Evolutionary conservation across 2,888 invertebrate genomes (phyloP), one percentile per base, ranked within the genome.

Genomic region (Ganaspis brasiliensis): DNA sequence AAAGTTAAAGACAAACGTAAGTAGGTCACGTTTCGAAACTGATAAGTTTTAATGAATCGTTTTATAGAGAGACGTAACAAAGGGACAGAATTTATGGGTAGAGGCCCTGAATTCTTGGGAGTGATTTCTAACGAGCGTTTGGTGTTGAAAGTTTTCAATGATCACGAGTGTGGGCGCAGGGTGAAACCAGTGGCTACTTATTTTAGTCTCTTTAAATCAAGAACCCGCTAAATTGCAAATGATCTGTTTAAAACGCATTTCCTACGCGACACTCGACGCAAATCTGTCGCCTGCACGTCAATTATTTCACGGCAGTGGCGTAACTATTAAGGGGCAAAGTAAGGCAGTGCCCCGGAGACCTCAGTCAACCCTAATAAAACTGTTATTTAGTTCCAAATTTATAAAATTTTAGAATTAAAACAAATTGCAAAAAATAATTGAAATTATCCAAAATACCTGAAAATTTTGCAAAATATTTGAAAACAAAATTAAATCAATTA

Each of bases 291-390:
- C 52, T 19, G 16, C 52, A 52, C 52, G 19, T 52, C 19, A 52
- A 52, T 52, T 52, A 52, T 52, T 49, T 49, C 49, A 49, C 49
- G 49, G 16, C n/a, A n/a, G n/a, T n/a, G n/a, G n/a, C n/a, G n/a
- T n/a, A n/a, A n/a, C n/a, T n/a, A n/a, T n/a, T n/a, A n/a, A n/a
- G n/a, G n/a, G n/a, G n/a, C n/a, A n/a, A n/a, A n/a, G n/a, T n/a
- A n/a, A n/a, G n/a, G n/a, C n/a, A n/a, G n/a, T n/a, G n/a, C n/a
- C n/a, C n/a, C n/a, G n/a, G n/a, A n/a, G n/a, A n/a, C n/a, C n/a
- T n/a, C n/a, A n/a, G n/a, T n/a, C n/a, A n/a, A n/a, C n/a, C n/a
- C n/a, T n/a, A n/a, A n/a, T n/a, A n/a, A n/a, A n/a, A n/a, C n/a
- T n/a, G n/a, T n/a, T n/a, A n/a, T n/a, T n/a, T n/a, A n/a, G n/a